Percentiles rank a stretch among this genome's conserved stretches.
phyloP scores from a whole-genome alignment of 2,888 invertebrate genomes.

The Cataglyphis altisquamis region DNA sequence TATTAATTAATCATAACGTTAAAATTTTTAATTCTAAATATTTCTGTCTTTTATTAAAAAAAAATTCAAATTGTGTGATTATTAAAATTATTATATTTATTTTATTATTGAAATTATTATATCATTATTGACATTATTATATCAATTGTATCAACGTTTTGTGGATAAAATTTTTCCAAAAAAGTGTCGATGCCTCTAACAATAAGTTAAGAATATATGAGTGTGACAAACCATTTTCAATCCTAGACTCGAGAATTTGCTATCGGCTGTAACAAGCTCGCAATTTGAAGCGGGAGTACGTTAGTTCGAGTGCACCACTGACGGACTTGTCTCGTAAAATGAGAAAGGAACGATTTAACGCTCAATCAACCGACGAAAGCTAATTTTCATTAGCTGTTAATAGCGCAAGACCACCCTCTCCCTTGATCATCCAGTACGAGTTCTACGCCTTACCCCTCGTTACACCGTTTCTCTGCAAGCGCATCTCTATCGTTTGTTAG shows the following conservation, averaged over 20 bases:
- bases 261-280: conserved; percentile 54
- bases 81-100: background rate
- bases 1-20: background rate
- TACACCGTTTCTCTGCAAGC: conserved; percentile 58
- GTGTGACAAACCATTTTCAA: conserved; percentile 30
- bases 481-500: conserved; percentile 61
- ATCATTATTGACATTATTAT: background rate
- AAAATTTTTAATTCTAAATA: background rate
- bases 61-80: background rate
- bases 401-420: conserved; percentile 75
- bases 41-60: background rate
- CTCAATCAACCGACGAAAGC: conserved; percentile 86
- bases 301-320: conserved; percentile 81
- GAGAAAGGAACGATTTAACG: conserved; percentile 86
- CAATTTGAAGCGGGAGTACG: conserved; percentile 72
- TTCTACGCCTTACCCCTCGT: conserved; percentile 54
- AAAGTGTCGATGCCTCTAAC: background rate
- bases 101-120: no score
- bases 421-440: conserved; percentile 51
- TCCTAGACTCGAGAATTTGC: conserved; percentile 63
- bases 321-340: conserved; percentile 80
- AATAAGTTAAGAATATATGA: background rate
- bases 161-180: background rate
- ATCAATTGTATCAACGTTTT: background rate
- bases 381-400: conserved; percentile 86